Percentiles rank a stretch among this genome's conserved stretches.
phyloP scores from a whole-genome alignment of 2,113 vertebrate species.

The Urocolius indicus region DNA sequence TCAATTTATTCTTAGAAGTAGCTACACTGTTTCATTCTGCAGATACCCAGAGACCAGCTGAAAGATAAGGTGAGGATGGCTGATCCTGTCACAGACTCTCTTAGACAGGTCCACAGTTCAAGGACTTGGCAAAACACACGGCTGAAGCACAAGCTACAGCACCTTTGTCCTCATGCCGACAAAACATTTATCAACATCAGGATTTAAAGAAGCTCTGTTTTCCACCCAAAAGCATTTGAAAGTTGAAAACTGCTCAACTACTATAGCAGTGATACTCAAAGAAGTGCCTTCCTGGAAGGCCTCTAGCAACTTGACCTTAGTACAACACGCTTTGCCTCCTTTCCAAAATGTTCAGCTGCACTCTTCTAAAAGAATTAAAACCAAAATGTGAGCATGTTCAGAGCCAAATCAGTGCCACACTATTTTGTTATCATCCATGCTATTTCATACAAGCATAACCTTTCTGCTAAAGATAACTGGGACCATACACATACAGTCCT shows the following conservation, averaged over 20 bases:
- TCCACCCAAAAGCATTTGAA: not conserved
- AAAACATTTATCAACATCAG: not conserved
- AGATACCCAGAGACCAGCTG: not conserved
- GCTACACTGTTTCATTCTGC: not conserved
- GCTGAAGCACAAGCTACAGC: not conserved
- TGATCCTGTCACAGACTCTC: not conserved
- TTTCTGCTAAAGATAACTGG: not conserved
- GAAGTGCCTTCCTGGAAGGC: not conserved
- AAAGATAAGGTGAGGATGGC: fast-evolving
- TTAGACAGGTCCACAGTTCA: not conserved
- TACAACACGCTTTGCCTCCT: not conserved
- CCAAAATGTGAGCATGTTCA: not conserved
- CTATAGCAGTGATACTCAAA: not conserved
- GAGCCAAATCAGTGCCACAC: not conserved
- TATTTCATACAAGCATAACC: not conserved
- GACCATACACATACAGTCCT: not conserved
- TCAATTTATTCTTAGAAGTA: not conserved
- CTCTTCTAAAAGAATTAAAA: not conserved
- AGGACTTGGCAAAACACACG: not conserved
- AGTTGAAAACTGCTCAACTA: not conserved
- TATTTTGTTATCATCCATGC: not conserved
- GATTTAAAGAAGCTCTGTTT: not conserved
- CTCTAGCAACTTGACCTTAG: not conserved
- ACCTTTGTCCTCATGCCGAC: not conserved
- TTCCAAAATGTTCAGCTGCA: not conserved